Base-by-base conservation (phyloP, 2,113 vertebrate genomes). In the Cyprinodon variegatus region DNA sequence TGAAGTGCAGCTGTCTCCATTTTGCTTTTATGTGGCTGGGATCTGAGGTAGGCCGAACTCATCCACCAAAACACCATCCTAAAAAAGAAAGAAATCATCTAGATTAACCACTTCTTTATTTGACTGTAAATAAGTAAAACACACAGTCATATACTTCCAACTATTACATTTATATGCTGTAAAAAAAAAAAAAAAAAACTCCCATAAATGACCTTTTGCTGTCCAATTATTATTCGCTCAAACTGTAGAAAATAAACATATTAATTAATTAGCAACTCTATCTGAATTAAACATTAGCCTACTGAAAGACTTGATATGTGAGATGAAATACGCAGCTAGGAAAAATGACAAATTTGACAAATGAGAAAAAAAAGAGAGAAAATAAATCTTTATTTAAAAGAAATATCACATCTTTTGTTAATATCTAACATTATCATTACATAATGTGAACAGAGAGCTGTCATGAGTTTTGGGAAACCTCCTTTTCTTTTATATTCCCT, bases 31-130 rank as follows among this genome's bases (percentile, higher is more conserved):
- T 83, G 97, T 95, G 65, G 98, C 97, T 53, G 98, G 97, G 65
- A 99, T 99, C 94, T 99, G 97, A 76, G 97, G 97, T 84, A 99
- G 92, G 61, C 98, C 97, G 48, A 99, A 99, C 89, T 99, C 98
- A 89, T 99, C 98, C 90, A 99, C 98, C 93, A 99, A 72, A 12
- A 99, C 96, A 0, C 98, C 98, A 71, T 99, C 98, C 98, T 99
- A 86, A 79, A 87, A 86, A 82, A 41, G 83, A 22, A 83, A 29
- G 50, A 36, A 70, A n/a, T 29, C 20, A 7, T 38, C 13, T 11
- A 6, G 12, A 15, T 11, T 36, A 7, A 29, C 9, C 63, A 17
- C 29, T 39, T 50, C 50, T 11, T 22, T 20, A 60, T 5, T 14
- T 57, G 48, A 3, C 17, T 15, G 12, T 11, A 14, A 15, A 50